Percentiles rank a stretch among this genome's conserved stretches.
Conservation (phyloP, 30 jellyfish, hydroid and myxozoan species). For the Clytia hemisphaerica region DNA sequence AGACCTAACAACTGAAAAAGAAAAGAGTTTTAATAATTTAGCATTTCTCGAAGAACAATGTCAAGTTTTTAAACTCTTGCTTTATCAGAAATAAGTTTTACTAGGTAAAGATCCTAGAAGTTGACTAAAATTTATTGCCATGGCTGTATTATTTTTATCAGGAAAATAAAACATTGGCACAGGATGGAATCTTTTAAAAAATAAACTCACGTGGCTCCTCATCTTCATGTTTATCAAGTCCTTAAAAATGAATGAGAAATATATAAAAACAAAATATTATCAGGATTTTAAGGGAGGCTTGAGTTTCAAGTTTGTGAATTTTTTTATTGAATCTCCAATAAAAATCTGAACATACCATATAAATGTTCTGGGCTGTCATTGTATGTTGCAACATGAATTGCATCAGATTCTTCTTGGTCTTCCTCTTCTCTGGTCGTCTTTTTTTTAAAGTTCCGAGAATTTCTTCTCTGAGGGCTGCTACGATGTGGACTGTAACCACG, state of each 20-base stretch:
- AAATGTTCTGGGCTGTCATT: slow-evolving; percentile 13
- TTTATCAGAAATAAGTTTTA: too few relatives aligned
- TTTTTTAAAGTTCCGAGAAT: neutral
- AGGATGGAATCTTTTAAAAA: neutral
- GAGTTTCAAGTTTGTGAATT: too few relatives aligned
- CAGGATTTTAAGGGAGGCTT: too few relatives aligned
- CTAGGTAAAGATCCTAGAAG: too few relatives aligned
- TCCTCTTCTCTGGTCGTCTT: neutral
- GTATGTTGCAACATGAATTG: slow-evolving; percentile 3
- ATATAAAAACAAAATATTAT: too few relatives aligned
- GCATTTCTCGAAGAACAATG: too few relatives aligned
- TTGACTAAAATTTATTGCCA: too few relatives aligned
- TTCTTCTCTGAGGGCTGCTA: neutral
- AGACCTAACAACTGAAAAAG: too few relatives aligned
- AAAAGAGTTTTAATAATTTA: too few relatives aligned
- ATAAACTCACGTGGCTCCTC: neutral
- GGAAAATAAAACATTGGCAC: too few relatives aligned
- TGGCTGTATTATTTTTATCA: too few relatives aligned
- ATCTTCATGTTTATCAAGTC: neutral
- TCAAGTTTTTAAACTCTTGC: too few relatives aligned
- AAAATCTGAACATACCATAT: neutral
- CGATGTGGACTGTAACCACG: slow-evolving; percentile 3
- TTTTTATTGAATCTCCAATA: neutral
- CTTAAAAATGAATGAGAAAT: neutral
- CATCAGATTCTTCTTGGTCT: slow-evolving; percentile 1